Conservation (phyloP, 2,888 invertebrate genomes). For the Hipparchia semele region DNA sequence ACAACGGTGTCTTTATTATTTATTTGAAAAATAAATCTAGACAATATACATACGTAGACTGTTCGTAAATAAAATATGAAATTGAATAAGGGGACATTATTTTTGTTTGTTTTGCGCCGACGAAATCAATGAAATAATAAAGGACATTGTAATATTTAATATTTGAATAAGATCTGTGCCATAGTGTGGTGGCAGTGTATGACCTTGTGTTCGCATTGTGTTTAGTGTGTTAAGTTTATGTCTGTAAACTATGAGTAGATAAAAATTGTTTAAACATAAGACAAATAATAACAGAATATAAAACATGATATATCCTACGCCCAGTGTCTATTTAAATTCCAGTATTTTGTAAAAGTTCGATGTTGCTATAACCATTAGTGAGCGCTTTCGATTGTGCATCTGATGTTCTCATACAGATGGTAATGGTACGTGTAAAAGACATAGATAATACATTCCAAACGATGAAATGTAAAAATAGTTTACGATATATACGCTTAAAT, state of each 20-base stretch:
- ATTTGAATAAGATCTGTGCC: conserved; percentile 77
- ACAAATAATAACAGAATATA: conserved; percentile 60
- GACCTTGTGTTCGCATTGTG: conserved; percentile 71
- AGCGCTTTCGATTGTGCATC: conserved; percentile 60
- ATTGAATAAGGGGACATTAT: conserved; percentile 12
- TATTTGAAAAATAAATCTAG: conserved; percentile 19
- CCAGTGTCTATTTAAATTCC: conserved; percentile 53
- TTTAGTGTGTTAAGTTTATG: conserved; percentile 70
- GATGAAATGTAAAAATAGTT: conserved; percentile 59
- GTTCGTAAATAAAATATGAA: conserved; percentile 9
- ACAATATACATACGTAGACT: background rate
- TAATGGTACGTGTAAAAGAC: conserved; percentile 57
- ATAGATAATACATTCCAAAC: conserved; percentile 70
- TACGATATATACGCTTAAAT: conserved; percentile 75
- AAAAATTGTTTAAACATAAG: conserved; percentile 64
- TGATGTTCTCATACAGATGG: conserved; percentile 46
- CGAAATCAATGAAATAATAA: conserved; percentile 41
- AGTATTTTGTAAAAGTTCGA: conserved; percentile 45
- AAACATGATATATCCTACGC: conserved; percentile 47
- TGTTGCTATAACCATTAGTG: conserved; percentile 51
- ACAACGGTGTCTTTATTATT: conserved; percentile 42
- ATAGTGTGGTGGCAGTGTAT: conserved; percentile 76
- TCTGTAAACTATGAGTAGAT: conserved; percentile 73
- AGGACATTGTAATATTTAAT: conserved; percentile 62
- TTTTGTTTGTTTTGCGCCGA: conserved; percentile 11